phyloP scores from a whole-genome alignment of 2,113 vertebrate genomes.

The Gambusia affinis region DNA sequence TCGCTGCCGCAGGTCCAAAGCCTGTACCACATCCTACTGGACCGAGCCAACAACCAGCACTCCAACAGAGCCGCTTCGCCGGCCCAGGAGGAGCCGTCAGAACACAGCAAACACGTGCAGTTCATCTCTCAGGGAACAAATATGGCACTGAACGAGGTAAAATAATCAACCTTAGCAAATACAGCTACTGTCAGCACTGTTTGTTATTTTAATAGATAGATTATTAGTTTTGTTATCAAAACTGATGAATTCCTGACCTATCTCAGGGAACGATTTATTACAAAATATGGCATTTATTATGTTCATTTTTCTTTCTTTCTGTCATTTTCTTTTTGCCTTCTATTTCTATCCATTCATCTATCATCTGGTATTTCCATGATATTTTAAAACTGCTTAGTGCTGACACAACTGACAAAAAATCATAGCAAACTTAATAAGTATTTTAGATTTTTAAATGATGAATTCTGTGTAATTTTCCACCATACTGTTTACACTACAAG shows the following conservation, averaged over 20 bases:
- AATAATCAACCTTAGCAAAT: neutral
- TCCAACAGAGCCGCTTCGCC: slow-evolving; percentile 70
- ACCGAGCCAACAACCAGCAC: slow-evolving; percentile 74
- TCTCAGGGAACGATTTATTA: too few relatives aligned
- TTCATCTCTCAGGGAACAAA: slow-evolving; percentile 70
- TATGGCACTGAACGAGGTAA: slow-evolving; percentile 64
- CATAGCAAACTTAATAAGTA: neutral
- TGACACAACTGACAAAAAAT: neutral
- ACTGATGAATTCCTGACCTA: too few relatives aligned
- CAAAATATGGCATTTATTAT: too few relatives aligned
- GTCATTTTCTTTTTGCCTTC: neutral
- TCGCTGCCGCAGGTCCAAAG: slow-evolving; percentile 90
- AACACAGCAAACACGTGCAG: slow-evolving; percentile 73
- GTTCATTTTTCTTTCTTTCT: too few relatives aligned
- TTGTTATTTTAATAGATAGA: too few relatives aligned
- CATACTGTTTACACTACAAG: too few relatives aligned
- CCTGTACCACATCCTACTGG: slow-evolving; percentile 86
- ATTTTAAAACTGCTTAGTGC: too few relatives aligned
- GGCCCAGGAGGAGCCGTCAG: slow-evolving; percentile 31
- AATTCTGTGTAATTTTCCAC: too few relatives aligned
- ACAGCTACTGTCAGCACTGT: neutral
- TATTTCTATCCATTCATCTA: neutral
- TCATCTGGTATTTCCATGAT: neutral
- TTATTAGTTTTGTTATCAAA: neutral
- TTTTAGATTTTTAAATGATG: too few relatives aligned